phyloP scores from a whole-genome alignment of 2,113 vertebrate species.

The Glaucidium brasilianum region DNA sequence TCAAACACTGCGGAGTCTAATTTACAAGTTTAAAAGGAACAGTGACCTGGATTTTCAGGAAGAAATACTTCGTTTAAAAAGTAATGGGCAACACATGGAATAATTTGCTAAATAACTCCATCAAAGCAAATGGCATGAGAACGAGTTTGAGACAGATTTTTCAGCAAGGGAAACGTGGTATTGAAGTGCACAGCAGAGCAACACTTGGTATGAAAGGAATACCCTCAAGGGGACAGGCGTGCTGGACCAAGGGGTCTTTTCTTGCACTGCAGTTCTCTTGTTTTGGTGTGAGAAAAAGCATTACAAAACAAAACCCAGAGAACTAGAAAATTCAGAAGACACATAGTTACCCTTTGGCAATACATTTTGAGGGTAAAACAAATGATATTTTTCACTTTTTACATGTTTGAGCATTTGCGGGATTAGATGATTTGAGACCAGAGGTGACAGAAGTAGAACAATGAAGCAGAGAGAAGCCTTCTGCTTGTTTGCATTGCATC shows the following conservation, averaged over 20 bases:
- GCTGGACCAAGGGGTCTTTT: neutral
- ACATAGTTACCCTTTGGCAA: neutral
- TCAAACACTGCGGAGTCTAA: neutral
- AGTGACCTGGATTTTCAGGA: conserved; percentile 4
- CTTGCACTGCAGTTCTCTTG: neutral
- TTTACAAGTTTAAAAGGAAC: conserved; percentile 17
- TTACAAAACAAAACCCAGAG: neutral
- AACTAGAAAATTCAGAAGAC: neutral
- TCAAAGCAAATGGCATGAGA: conserved; percentile 18
- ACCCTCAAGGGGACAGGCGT: neutral
- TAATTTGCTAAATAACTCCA: conserved; percentile 46
- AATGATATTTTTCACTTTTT: neutral
- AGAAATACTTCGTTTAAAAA: neutral
- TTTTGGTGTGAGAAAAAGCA: neutral
- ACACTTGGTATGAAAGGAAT: neutral
- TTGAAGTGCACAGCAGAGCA: conserved; percentile 9
- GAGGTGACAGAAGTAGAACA: conserved; percentile 44
- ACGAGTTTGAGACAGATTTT: conserved; percentile 16
- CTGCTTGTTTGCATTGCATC: neutral
- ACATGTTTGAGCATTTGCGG: neutral
- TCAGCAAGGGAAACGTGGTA: neutral
- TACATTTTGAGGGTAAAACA: neutral
- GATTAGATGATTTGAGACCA: neutral
- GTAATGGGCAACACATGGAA: conserved; percentile 43
- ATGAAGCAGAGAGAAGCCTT: conserved; percentile 9